phyloP scores from a whole-genome alignment of 2,113 vertebrate genomes.

The Thamnaconus septentrionalis region DNA sequence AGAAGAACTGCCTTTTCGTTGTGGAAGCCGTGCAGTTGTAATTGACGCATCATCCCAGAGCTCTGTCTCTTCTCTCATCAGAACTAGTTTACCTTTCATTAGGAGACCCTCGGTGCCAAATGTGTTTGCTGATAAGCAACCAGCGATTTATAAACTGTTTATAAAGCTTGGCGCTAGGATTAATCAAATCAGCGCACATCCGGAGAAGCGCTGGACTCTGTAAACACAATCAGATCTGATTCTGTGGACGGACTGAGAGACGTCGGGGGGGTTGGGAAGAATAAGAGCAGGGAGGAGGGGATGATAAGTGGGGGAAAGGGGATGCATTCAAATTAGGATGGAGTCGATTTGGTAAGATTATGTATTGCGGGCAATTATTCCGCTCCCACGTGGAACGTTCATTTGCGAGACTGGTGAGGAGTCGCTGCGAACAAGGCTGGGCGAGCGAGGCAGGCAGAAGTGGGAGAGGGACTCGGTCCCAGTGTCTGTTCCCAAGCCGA shows the following conservation, averaged over 20 bases:
- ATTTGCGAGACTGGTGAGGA: constrained; percentile 28
- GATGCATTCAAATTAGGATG: constrained; percentile 51
- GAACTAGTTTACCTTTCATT: constrained; percentile 67
- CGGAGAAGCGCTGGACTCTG: constrained; percentile 45
- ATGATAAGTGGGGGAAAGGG: not conserved
- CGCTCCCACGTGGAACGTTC: constrained; percentile 24
- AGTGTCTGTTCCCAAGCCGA: constrained; percentile 49
- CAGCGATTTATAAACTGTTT: constrained; percentile 67
- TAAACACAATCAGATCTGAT: constrained; percentile 67
- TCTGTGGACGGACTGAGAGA: constrained; percentile 27
- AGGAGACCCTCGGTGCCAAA: constrained; percentile 55
- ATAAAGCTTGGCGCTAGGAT: constrained; percentile 58
- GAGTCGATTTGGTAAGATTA: constrained; percentile 51
- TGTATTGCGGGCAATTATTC: constrained; percentile 47
- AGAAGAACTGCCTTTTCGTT: constrained; percentile 38
- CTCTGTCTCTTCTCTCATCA: constrained; percentile 15
- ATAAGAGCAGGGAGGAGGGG: constrained; percentile 9
- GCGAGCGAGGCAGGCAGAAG: constrained; percentile 33
- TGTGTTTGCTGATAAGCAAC: constrained; percentile 68
- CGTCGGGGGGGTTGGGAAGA: not conserved
- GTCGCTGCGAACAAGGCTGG: constrained; percentile 41
- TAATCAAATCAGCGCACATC: constrained; percentile 67
- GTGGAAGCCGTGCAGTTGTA: constrained; percentile 43
- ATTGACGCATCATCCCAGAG: constrained; percentile 52
- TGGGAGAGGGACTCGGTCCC: constrained; percentile 33